Percentiles rank a stretch among this genome's conserved stretches.
phyloP scores from a whole-genome alignment of 2,113 vertebrate genomes.

The Camelus dromedarius region DNA sequence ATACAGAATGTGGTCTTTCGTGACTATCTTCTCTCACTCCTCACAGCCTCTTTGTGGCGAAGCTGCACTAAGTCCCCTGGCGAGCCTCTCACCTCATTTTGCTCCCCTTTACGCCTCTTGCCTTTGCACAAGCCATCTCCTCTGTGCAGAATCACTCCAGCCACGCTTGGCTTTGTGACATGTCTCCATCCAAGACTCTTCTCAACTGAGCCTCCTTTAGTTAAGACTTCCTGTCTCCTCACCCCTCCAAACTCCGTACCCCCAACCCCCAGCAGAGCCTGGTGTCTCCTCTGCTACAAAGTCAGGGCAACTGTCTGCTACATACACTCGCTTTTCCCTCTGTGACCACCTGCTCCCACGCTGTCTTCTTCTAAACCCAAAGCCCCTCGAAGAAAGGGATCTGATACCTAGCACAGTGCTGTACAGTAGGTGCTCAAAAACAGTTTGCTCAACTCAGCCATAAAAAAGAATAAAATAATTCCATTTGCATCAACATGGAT shows the following conservation, averaged over 20 bases:
- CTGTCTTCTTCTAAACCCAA: neutral
- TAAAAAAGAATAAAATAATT: too few species aligned
- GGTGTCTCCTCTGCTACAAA: too few species aligned
- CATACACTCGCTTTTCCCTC: neutral
- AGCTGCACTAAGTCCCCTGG: neutral
- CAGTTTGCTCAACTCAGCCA: too few species aligned
- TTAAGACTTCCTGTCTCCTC: neutral
- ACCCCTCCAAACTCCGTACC: neutral
- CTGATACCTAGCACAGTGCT: neutral
- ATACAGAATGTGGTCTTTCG: too few species aligned
- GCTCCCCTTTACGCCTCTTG: neutral
- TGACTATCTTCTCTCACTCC: neutral
- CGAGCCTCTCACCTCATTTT: neutral
- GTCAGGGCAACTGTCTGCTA: neutral
- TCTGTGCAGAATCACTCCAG: neutral
- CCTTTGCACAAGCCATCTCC: neutral
- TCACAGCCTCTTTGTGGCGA: neutral
- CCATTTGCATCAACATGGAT: too few species aligned
- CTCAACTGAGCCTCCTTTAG: neutral
- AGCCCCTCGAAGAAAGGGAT: neutral
- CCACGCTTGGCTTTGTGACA: neutral
- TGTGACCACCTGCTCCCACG: neutral
- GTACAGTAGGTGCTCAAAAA: neutral
- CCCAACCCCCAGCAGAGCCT: neutral
- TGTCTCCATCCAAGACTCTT: neutral